These are phyloP conservation scores for Ophion slaviceki DNA, from an alignment of 2,888 invertebrate genomes.

Conservation along the genomic window DNA sequence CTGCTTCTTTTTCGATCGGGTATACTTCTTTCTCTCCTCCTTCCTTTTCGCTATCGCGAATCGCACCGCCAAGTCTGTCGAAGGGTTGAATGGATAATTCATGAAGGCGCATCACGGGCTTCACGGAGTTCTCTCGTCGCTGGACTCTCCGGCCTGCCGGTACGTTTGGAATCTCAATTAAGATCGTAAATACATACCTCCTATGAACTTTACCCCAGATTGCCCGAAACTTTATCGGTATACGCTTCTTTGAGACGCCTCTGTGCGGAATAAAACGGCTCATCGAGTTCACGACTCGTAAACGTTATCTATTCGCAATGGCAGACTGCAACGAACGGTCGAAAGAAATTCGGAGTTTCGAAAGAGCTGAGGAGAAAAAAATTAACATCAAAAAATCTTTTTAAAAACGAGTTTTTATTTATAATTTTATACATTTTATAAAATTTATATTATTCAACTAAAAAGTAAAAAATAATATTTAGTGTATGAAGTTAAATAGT, in stretches of 20 bases:
- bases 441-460: no score
- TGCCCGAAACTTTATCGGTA: slow-evolving; percentile 14
- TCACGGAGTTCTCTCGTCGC: slow-evolving; percentile 22
- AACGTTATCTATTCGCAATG: not conserved
- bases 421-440: no score
- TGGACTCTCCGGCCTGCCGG: slow-evolving; percentile 2
- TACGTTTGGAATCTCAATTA: slow-evolving; percentile 62
- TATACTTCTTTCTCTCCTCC: slow-evolving; percentile 1
- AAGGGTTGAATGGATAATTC: slow-evolving; percentile 61
- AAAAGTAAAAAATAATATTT: no score
- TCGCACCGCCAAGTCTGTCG: slow-evolving; percentile 16
- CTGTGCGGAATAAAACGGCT: not conserved
- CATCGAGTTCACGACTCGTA: slow-evolving; percentile 5
- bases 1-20: slow-evolving; percentile 39
- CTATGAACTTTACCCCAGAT: slow-evolving; percentile 12
- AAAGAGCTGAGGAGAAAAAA: no score
- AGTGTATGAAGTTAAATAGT: no score
- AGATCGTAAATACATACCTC: slow-evolving; percentile 41
- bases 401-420: no score
- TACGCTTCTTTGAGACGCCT: slow-evolving; percentile 10
- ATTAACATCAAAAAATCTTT: no score
- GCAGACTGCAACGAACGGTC: not conserved
- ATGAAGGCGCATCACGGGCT: slow-evolving; percentile 45
- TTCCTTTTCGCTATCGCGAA: slow-evolving; percentile 25
- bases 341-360: not conserved